Evolutionary conservation across 1,140 invertebrate species (phyloP).

Genomic region (Listronotus bonariensis): DNA sequence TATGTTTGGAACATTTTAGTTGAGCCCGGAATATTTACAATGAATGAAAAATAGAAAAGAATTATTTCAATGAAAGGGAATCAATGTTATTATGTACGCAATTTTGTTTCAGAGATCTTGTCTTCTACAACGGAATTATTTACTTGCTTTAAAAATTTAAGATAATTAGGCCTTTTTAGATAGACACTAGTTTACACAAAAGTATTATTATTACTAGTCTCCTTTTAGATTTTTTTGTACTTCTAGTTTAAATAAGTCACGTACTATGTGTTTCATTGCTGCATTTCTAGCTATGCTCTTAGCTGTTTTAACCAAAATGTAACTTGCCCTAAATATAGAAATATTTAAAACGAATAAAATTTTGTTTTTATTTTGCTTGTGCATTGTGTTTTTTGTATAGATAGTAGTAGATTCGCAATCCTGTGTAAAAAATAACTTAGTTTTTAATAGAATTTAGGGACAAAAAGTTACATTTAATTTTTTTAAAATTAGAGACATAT

Average conservation of each 20-base stretch:
- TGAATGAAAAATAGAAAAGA: too few relatives aligned
- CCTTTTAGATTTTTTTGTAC: constrained; percentile 8
- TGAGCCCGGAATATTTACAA: too few relatives aligned
- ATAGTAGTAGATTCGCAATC: background rate
- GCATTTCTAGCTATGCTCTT: constrained; percentile 4
- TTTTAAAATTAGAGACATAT: too few relatives aligned
- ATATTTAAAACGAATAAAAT: background rate
- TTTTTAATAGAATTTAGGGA: too few relatives aligned
- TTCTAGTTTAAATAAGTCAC: background rate
- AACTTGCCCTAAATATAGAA: constrained; percentile 22
- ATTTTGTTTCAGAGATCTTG: too few relatives aligned
- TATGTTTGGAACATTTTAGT: too few relatives aligned
- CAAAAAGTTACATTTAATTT: too few relatives aligned
- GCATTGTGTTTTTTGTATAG: constrained; percentile 15
- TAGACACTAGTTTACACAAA: constrained; percentile 1
- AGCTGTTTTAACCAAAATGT: constrained; percentile 21
- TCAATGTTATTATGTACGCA: too few relatives aligned
- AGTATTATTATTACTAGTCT: constrained; percentile 27
- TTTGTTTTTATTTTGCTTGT: constrained; percentile 19
- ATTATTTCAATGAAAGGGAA: too few relatives aligned
- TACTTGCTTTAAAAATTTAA: too few relatives aligned
- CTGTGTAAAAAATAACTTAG: too few relatives aligned
- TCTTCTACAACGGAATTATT: too few relatives aligned
- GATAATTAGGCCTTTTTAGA: background rate
- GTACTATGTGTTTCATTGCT: constrained; percentile 9